A percentile compares a stretch with the other conserved stretches of the same genome.
These are phyloP conservation scores for Myotis myotis DNA, from an alignment of 2,797 vertebrate genomes.

Conservation along the genomic window DNA sequence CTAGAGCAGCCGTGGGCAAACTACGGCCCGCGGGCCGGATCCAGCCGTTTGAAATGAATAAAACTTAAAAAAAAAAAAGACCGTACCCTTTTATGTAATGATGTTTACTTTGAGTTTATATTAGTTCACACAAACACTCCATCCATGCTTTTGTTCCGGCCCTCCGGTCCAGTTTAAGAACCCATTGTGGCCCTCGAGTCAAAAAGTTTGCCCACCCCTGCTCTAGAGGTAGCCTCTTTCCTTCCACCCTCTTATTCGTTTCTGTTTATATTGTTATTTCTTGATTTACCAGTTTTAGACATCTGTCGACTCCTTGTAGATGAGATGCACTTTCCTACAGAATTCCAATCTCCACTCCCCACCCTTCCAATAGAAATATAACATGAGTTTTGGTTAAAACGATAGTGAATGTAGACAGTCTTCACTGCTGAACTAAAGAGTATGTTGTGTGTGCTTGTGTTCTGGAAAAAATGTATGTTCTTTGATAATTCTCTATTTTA, in stretches of 20 bases:
- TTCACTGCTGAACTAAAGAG: neutral
- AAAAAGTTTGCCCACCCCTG: too few species aligned
- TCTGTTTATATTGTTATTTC: neutral
- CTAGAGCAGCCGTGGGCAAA: too few species aligned
- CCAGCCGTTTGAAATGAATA: too few species aligned
- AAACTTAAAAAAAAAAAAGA: too few species aligned
- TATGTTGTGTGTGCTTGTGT: neutral
- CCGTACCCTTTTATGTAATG: too few species aligned
- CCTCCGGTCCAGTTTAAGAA: too few species aligned
- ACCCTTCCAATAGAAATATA: neutral
- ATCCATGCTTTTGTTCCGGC: too few species aligned
- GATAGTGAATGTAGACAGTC: neutral
- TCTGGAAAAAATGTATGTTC: neutral
- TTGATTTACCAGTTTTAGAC: neutral
- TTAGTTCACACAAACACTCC: too few species aligned
- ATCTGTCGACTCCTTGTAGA: neutral
- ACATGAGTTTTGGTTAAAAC: neutral
- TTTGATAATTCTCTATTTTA: constrained; percentile 1
- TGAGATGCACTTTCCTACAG: neutral
- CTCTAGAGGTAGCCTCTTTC: neutral
- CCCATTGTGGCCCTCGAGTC: too few species aligned
- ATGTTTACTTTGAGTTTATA: too few species aligned
- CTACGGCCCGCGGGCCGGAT: too few species aligned
- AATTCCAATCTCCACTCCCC: neutral
- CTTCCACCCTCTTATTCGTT: neutral